Evolutionary conservation across 2,797 vertebrate species (phyloP).

Genomic region (Onychomys leucogaster): DNA sequence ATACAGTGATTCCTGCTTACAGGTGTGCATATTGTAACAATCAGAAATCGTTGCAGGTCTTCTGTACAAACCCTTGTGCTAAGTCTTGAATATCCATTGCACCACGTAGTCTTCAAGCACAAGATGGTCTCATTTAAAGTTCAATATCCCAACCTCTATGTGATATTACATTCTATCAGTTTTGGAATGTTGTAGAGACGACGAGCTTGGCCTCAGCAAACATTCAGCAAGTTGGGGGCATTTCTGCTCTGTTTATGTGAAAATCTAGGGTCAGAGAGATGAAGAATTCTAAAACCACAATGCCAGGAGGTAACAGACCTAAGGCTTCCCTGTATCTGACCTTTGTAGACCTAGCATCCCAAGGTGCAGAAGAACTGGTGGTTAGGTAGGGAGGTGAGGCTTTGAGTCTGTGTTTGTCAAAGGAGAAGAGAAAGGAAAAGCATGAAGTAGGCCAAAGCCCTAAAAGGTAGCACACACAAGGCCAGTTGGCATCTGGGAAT

Average conservation of each 20-base stretch:
- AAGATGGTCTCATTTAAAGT: slow-evolving; percentile 46
- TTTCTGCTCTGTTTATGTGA: not conserved
- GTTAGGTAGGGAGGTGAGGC: not conserved
- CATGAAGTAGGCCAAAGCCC: not conserved
- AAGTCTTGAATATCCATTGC: slow-evolving; percentile 35
- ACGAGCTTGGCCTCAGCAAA: not conserved
- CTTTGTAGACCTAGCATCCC: not conserved
- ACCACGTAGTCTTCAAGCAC: slow-evolving; percentile 35
- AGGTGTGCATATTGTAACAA: not conserved
- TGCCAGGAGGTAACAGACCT: not conserved
- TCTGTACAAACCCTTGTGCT: not conserved
- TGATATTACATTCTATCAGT: not conserved
- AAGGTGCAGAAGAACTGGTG: not conserved
- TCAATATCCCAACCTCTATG: not conserved
- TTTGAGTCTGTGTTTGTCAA: not conserved
- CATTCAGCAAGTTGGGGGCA: not conserved
- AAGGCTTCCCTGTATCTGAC: not conserved
- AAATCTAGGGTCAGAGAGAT: not conserved
- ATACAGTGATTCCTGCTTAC: not conserved
- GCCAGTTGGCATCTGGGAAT: not conserved
- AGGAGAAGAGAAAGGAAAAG: not conserved
- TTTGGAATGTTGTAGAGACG: not conserved
- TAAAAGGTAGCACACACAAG: not conserved
- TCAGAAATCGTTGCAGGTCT: not conserved
- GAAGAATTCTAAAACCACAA: not conserved